These are phyloP conservation scores for Conus betulinus DNA, from an alignment of 1,140 invertebrate genomes.

Conservation along the genomic window DNA sequence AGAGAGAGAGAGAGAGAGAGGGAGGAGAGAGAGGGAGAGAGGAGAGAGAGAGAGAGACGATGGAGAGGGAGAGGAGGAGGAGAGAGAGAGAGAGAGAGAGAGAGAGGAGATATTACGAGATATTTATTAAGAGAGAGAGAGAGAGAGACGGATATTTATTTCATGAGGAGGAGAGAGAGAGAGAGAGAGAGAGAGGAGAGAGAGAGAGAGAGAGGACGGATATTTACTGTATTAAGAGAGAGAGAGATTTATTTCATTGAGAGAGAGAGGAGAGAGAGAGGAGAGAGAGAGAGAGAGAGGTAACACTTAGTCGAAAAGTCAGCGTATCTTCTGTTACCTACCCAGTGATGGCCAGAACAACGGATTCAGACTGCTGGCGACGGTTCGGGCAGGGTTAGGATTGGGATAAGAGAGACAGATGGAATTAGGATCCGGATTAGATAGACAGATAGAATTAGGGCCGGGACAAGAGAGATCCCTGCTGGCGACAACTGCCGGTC, in stretches of 20 bases:
- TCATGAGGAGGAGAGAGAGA: background rate
- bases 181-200: background rate
- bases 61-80: background rate
- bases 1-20: background rate
- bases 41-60: background rate
- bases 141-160: background rate
- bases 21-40: background rate
- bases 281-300: constrained; percentile 2
- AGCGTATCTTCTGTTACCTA: background rate
- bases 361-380: background rate
- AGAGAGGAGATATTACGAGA: background rate
- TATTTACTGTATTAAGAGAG: too few species aligned
- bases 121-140: background rate
- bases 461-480: background rate
- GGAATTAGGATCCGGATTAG: background rate
- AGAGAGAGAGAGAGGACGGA: background rate
- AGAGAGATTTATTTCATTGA: too few species aligned
- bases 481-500: background rate
- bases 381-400: background rate
- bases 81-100: background rate
- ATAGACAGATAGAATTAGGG: background rate
- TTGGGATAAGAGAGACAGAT: background rate
- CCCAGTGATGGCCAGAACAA: background rate
- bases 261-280: background rate
- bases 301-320: background rate